Percentiles rank a stretch among this genome's conserved stretches.
These are phyloP conservation scores for Polyommatus iphigenia DNA, from an alignment of 2,888 invertebrate species.

Conservation along the genomic window DNA sequence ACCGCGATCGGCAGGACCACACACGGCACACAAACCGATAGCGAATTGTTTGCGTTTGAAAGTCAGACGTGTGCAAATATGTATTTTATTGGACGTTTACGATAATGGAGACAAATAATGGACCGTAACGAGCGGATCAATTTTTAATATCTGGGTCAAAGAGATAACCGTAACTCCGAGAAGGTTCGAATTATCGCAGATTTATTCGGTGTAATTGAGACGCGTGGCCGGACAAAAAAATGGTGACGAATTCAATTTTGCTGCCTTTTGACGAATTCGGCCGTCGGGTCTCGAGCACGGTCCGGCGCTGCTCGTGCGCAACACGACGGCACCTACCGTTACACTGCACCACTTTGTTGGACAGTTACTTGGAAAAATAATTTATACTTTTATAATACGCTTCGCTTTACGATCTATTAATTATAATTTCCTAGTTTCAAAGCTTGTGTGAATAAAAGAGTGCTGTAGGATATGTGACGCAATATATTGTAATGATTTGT, in stretches of 20 bases:
- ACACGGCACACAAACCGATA: constrained; percentile 18
- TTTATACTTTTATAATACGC: constrained; percentile 34
- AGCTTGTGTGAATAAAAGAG: neutral
- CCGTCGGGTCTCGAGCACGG: constrained; percentile 47
- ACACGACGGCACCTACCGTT: constrained; percentile 62
- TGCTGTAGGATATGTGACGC: neutral
- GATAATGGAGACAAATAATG: constrained; percentile 25
- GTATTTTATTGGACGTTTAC: neutral
- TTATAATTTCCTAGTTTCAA: neutral
- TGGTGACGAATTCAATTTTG: constrained; percentile 58
- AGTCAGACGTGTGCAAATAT: constrained; percentile 2
- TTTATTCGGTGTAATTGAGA: constrained; percentile 43
- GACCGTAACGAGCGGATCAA: constrained; percentile 10
- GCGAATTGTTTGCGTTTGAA: neutral
- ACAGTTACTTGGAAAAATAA: constrained; percentile 55
- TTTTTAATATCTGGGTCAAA: constrained; percentile 40
- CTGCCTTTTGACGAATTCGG: constrained; percentile 55
- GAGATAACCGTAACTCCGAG: constrained; percentile 47
- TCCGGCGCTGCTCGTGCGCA: constrained; percentile 57
- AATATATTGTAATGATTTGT: no score
- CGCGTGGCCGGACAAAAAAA: constrained; percentile 47
- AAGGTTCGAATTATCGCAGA: constrained; percentile 44
- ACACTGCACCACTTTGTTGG: constrained; percentile 63
- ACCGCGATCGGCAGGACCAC: constrained; percentile 30
- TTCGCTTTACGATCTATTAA: constrained; percentile 24